Evolutionary conservation across 2,888 invertebrate species (phyloP), one percentile per base, ranked within the genome.

Genomic region (Eristalinus aeneus): DNA sequence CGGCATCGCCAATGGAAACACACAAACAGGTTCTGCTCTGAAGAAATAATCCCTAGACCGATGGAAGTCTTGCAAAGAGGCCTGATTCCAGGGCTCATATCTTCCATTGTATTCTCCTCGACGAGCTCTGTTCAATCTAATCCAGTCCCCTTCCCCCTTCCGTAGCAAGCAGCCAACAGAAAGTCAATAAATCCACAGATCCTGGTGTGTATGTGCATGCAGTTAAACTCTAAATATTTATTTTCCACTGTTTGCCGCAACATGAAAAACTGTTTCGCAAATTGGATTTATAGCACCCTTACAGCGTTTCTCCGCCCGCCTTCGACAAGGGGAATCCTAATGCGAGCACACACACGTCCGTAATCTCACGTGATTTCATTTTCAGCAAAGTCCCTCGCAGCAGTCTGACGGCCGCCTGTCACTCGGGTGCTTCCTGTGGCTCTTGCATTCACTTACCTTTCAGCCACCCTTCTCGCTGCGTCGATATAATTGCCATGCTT

Each of bases 251-350:
- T 75, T 53, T 56, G 11, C 39, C 32, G 10, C 36, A 16, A 75
- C 36, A 67, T 58, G 34, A 63, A 77, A 71, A 22, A 56, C 54
- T 31, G 56, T 36, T 64, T 64, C 56, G 56, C 69, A 77, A 77
- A 77, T 77, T 69, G 65, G 67, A 77, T 77, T 76, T 76, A 60
- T 23, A 63, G 68, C 76, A 76, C 76, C 77, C 20, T 46, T 56
- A 61, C 23, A 61, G 69, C 20, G 54, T 20, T 5, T 39, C 22
- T 10, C 1, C 46, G n/a, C 8, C 16, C 8, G 11, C n/a, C 4
- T 39, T 39, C n/a, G 39, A 12, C 46, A 2, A 8, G 46, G 46
- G 46, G n/a, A 58, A 60, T 9, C 58, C 39, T 23, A 0, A 54
- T 22, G 9, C 54, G n/a, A 22, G 34, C 12, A 20, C 64, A 36